Base-by-base conservation (phyloP, 92 coral and sea anemone species). In the Parazoanthus darwini region DNA sequence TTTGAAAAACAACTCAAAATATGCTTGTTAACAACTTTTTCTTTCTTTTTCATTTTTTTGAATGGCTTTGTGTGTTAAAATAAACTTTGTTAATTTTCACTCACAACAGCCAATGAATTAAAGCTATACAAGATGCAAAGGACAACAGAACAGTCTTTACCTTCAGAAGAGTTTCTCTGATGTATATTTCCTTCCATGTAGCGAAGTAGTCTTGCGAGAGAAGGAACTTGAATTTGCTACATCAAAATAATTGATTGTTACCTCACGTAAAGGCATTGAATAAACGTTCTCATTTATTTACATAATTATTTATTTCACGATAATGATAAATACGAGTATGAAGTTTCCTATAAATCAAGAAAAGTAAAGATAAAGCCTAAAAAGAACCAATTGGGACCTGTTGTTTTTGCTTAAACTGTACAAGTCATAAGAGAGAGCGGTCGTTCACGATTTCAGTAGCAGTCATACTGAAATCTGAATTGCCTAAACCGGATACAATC, bases 181-280 rank as follows among this genome's bases (percentile, higher is more conserved):
- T 29, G 68, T 84, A 71, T 11, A 84, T 29, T 36, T 84, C 87
- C 66, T 51, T 50, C 87, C 87, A 71, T 22, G 79, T 84, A 37
- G 78, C 87, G 72, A 84, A 84, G 42, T 70, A 84, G 56, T 84
- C 87, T 84, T 84, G 87, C 8, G 87, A 70, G 42, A 84, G 42
- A 33, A 84, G 35, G 35, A 84, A 73, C 44, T 71, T 29, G 44
- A 75, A 29, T 13, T 26, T 84, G 78, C 87, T 84, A 59, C 26
- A 71, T 71, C n/a, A 82, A 10, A 46, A 42, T 7, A 37, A 22
- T 20, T 6, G 13, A 38, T 76, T 18, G 54, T 2, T 35, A 82
- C 11, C 9, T 82, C 6, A 14, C 36, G 42, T 58, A 59, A 56
- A 56, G 5, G 44, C 82, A 8, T n/a, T 25, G 0, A 14, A 46